phyloP scores from a whole-genome alignment of 1,140 invertebrate species.

The Bradysia coprophila region DNA sequence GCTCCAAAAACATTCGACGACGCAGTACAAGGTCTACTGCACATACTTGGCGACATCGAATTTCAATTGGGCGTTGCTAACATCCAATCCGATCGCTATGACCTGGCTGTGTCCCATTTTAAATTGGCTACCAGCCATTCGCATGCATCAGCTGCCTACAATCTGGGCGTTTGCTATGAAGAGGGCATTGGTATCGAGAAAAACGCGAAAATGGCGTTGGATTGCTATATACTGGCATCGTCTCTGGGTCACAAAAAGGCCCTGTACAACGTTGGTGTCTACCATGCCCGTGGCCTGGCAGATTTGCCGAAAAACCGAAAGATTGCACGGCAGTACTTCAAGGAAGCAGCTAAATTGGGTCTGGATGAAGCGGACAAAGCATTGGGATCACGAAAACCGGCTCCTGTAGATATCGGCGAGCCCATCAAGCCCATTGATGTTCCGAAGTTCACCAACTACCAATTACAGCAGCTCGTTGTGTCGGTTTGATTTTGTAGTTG shows the following conservation, averaged over 20 bases:
- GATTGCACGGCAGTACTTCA: conserved; percentile 28
- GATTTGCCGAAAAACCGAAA: conserved; percentile 25
- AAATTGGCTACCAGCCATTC: conserved; percentile 29
- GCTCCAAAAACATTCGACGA: background rate
- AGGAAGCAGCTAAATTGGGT: conserved; percentile 33
- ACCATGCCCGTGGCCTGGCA: conserved; percentile 38
- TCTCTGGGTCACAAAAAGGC: conserved; percentile 34
- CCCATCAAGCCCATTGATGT: too few species aligned
- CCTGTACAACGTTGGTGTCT: conserved; percentile 41
- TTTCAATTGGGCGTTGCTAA: conserved; percentile 21
- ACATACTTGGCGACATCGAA: conserved; percentile 19
- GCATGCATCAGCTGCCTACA: conserved; percentile 35
- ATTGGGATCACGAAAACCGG: too few species aligned
- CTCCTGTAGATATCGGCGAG: too few species aligned
- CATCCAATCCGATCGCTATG: conserved; percentile 17
- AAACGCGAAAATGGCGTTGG: conserved; percentile 34
- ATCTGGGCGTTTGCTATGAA: conserved; percentile 40
- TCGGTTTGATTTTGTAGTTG: too few species aligned
- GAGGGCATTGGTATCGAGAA: conserved; percentile 33
- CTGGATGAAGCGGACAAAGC: conserved; percentile 32
- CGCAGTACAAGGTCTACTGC: background rate
- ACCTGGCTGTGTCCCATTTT: conserved; percentile 25
- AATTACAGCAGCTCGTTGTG: too few species aligned
- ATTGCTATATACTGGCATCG: conserved; percentile 35
- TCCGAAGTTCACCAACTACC: too few species aligned